These are phyloP conservation scores for Apoda limacodes DNA, from an alignment of 2,888 invertebrate species.

Conservation along the genomic window DNA sequence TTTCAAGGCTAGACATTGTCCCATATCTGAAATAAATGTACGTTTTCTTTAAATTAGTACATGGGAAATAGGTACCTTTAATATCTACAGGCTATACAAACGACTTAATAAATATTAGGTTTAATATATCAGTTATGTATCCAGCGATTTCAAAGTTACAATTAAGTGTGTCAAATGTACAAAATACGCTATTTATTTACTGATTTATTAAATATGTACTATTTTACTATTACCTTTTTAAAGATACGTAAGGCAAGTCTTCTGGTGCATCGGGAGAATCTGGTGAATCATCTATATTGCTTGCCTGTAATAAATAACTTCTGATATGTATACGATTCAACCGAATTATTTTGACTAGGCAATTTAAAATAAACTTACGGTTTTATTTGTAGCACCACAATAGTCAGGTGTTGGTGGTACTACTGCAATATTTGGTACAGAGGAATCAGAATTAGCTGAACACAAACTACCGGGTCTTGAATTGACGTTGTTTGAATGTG, in stretches of 20 bases:
- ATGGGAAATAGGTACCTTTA: too few species aligned
- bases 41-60: too few species aligned
- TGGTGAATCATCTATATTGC: slow-evolving; percentile 73
- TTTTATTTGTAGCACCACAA: slow-evolving; percentile 46
- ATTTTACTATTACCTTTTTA: slow-evolving; percentile 62
- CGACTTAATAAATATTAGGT: too few species aligned
- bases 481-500: slow-evolving; percentile 36
- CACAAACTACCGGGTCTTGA: slow-evolving; percentile 61
- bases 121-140: too few species aligned
- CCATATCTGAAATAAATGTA: slow-evolving; percentile 62
- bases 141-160: too few species aligned
- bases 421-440: slow-evolving; percentile 78
- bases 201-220: slow-evolving; percentile 7
- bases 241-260: slow-evolving; percentile 79
- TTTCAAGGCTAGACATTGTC: slow-evolving; percentile 79
- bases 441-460: slow-evolving; percentile 50
- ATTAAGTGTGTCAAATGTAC: too few species aligned
- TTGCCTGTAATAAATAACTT: slow-evolving; percentile 40
- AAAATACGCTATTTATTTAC: too few species aligned
- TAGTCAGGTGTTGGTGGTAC: slow-evolving; percentile 81
- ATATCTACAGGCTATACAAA: too few species aligned
- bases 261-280: slow-evolving; percentile 78
- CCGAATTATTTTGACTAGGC: too few species aligned
- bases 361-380: slow-evolving; percentile 40
- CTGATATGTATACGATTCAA: slow-evolving; percentile 1